Base-by-base conservation (phyloP, 2,797 vertebrate species). In the Enteromius mattozi region DNA sequence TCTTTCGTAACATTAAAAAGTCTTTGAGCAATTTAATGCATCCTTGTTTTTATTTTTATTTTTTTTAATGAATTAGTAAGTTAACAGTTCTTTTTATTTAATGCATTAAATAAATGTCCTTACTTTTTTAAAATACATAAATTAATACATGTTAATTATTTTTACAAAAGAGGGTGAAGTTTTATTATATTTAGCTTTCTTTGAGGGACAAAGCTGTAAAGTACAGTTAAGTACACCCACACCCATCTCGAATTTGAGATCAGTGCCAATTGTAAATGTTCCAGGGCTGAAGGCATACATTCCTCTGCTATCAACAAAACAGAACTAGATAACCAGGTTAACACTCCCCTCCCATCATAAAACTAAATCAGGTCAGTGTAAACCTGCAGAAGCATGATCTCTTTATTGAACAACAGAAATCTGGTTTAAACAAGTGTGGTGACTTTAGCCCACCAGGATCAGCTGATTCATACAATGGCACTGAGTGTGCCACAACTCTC, bases 341-440 rank as follows among this genome's bases (percentile, higher is more conserved):
- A 42, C 9, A 24, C 17, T 40, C 7, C 45, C 42, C 3, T 65
- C 6, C 21, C 16, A 63, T 69, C n/a, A 12, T 66, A 27, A 75
- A 68, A 51, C 54, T 70, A 78, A 84, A 85, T 35, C 81, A 81
- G 83, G 75, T 75, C 75, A 65, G 61, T 6, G 47, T 7, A 21
- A 83, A 54, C 47, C 51, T 37, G 24, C 42, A 33, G 3, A 17
- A 79, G 65, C 6, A 72, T 33, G 61, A 30, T 21, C 13, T 45
- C n/a, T 30, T 61, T 7, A 35, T 40, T 49, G 12, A 77, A 37
- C 30, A 76, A 65, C 3, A 51, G 59, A 83, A 83, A 49, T 80
- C 30, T 24, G 3, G 61, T 76, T 17, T n/a, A 56, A 6, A 56
- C 13, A 40, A 76, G 21, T 21, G 35, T 35, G 7, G 49, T 17